These are phyloP conservation scores for Drosophila mayri DNA, from an alignment of 1,140 invertebrate species.

Conservation along the genomic window DNA sequence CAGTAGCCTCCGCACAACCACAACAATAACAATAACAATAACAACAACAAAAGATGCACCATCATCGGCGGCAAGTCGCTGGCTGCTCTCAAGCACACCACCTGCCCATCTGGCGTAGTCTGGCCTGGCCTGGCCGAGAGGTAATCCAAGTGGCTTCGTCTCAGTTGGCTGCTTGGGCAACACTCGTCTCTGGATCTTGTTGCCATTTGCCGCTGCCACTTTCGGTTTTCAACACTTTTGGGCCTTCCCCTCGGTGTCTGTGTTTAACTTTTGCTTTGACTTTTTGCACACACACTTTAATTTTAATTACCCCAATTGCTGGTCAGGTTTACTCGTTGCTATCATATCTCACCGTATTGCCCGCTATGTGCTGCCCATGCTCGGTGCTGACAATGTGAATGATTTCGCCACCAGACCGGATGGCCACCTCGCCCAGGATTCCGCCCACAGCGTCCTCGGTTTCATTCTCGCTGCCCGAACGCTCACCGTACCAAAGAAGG, in stretches of 20 bases:
- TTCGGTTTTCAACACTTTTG: conserved; percentile 65
- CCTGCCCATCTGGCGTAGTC: conserved; percentile 35
- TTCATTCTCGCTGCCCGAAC: conserved; percentile 74
- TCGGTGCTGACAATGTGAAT: conserved; percentile 81
- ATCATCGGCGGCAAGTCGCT: conserved; percentile 65
- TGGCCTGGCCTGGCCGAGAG: conserved; percentile 60
- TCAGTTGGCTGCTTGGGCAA: conserved; percentile 79
- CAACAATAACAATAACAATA: conserved; percentile 30
- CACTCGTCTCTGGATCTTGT: conserved; percentile 52
- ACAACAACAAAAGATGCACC: conserved; percentile 70
- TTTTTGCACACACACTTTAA: conserved; percentile 53
- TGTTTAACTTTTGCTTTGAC: conserved; percentile 1
- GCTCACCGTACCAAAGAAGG: conserved; percentile 75
- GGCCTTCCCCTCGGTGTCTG: conserved; percentile 15
- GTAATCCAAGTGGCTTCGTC: conserved; percentile 78
- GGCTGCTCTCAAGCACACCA: conserved; percentile 44
- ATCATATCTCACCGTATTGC: conserved; percentile 75
- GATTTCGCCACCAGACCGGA: conserved; percentile 83
- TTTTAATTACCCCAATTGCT: conserved; percentile 78
- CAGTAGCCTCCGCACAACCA: conserved; percentile 40
- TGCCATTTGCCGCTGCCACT: conserved; percentile 35
- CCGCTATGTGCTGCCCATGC: conserved; percentile 79
- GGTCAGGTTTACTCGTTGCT: conserved; percentile 27
- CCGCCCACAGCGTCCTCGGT: conserved; percentile 77
- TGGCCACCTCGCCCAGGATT: conserved; percentile 77